These are phyloP conservation scores for Synanthedon tipuliformis DNA, from an alignment of 2,888 invertebrate genomes.

Conservation along the genomic window DNA sequence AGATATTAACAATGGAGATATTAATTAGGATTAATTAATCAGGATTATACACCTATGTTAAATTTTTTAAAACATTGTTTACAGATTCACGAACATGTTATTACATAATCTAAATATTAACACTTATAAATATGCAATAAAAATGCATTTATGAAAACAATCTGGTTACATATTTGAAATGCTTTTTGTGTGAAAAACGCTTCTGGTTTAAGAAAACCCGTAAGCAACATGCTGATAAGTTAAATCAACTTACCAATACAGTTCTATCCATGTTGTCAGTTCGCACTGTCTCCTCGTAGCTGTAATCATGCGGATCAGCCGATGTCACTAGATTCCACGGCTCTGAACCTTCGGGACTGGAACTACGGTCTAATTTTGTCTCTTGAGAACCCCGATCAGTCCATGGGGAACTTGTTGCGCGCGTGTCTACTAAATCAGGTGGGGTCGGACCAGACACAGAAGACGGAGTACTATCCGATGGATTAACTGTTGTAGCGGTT, in stretches of 20 bases:
- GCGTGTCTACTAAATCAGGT: conserved; percentile 49
- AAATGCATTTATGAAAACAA: too few species aligned
- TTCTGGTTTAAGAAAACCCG: too few species aligned
- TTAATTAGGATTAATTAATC: too few species aligned
- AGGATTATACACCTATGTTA: too few species aligned
- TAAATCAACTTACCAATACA: conserved; percentile 47
- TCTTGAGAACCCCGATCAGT: conserved; percentile 37
- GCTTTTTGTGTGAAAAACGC: too few species aligned
- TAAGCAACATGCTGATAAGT: neutral
- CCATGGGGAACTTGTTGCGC: conserved; percentile 49
- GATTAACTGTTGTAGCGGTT: conserved; percentile 32
- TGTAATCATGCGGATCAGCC: conserved; percentile 45
- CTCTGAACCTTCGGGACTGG: conserved; percentile 53
- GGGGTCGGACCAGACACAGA: conserved; percentile 39
- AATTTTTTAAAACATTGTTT: too few species aligned
- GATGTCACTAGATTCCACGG: conserved; percentile 50
- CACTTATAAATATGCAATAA: too few species aligned
- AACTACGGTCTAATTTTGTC: conserved; percentile 39
- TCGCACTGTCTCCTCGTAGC: conserved; percentile 54
- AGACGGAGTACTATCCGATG: conserved; percentile 46
- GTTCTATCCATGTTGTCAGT: conserved; percentile 54
- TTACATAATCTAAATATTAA: too few species aligned
- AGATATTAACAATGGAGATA: too few species aligned
- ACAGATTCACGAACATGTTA: too few species aligned
- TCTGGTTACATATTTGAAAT: too few species aligned